phyloP scores from a whole-genome alignment of 2,113 vertebrate species.

The Zootoca vivipara region DNA sequence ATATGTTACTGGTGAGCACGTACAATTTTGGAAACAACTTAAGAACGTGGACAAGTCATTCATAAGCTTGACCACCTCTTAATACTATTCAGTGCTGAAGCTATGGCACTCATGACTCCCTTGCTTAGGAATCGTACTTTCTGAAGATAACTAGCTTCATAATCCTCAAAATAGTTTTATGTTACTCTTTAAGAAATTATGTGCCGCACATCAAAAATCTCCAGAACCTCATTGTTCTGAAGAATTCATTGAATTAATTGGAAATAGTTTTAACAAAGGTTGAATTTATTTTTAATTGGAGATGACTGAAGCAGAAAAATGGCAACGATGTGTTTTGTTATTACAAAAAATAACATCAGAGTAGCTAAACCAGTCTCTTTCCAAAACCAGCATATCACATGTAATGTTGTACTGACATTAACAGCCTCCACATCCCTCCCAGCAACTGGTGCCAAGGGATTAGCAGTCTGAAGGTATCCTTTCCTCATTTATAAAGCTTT shows the following conservation, averaged over 20 bases:
- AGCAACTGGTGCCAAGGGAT: neutral
- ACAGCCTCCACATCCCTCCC: neutral
- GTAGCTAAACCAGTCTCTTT: constrained; percentile 74
- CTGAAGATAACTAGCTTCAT: neutral
- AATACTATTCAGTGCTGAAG: neutral
- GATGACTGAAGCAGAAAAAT: neutral
- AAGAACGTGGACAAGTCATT: neutral
- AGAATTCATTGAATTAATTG: neutral
- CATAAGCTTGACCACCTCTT: neutral
- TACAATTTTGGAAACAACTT: neutral
- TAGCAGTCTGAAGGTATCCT: neutral
- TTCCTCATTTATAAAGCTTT: neutral
- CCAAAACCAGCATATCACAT: constrained; percentile 74
- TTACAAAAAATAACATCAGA: neutral
- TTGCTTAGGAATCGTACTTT: neutral
- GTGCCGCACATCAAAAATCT: neutral
- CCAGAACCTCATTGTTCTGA: neutral
- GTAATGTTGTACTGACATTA: neutral
- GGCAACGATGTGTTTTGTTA: neutral
- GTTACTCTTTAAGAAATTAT: no score
- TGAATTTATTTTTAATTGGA: neutral
- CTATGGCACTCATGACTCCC: neutral
- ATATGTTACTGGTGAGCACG: neutral
- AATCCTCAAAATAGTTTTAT: neutral
- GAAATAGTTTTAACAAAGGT: neutral